These are phyloP conservation scores for Oedothorax gibbosus DNA, from an alignment of 1,140 invertebrate species.

Conservation along the genomic window DNA sequence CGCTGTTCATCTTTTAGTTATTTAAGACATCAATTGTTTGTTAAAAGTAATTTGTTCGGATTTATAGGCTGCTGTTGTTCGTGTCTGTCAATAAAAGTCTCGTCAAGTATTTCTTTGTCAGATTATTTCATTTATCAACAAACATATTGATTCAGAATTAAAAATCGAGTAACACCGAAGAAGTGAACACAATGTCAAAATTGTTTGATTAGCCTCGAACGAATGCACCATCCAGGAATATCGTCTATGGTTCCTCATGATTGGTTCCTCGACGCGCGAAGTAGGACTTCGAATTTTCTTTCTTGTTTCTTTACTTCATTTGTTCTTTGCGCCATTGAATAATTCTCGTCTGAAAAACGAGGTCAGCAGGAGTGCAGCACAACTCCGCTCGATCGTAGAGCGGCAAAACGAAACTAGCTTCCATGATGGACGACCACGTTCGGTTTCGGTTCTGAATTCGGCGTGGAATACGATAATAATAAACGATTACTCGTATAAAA, in stretches of 20 bases:
- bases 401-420: conserved; percentile 41
- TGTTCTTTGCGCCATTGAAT: conserved; percentile 49
- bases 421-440: conserved; percentile 31
- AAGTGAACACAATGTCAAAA: no score
- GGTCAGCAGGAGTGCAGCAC: conserved; percentile 40
- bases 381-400: conserved; percentile 40
- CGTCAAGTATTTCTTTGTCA: no score
- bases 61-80: no score
- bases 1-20: no score
- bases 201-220: not conserved
- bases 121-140: no score
- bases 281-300: conserved; percentile 29
- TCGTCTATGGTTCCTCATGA: conserved; percentile 51
- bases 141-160: no score
- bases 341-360: conserved; percentile 52
- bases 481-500: not conserved
- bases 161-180: no score
- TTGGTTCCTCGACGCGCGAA: conserved; percentile 58
- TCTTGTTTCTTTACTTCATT: conserved; percentile 49
- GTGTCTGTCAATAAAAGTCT: no score
- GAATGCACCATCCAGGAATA: conserved; percentile 49
- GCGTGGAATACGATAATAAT: not conserved
- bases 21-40: no score
- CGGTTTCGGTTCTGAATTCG: conserved; percentile 25
- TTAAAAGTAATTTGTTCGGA: no score